A percentile compares a stretch with the other conserved stretches of the same genome.
Conservation (phyloP, 1,140 invertebrate genomes). For the Bombus balteatus region DNA sequence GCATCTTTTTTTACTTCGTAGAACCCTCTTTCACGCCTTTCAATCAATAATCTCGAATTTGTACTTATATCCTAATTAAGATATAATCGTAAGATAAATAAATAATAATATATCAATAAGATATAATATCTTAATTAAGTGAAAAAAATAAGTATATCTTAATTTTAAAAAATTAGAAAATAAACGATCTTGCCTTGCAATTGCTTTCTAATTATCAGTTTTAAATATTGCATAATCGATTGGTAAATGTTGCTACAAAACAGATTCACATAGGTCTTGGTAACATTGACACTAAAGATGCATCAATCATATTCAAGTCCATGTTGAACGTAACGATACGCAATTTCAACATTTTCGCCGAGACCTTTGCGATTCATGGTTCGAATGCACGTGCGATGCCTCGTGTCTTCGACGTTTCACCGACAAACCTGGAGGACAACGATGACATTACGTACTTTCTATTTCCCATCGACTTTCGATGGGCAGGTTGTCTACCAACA, state of each 20-base stretch:
- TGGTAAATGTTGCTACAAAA: too few species aligned
- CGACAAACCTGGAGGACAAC: constrained; percentile 35
- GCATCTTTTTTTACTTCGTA: background rate
- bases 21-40: background rate
- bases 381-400: constrained; percentile 24
- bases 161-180: background rate
- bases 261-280: background rate
- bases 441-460: constrained; percentile 40
- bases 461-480: constrained; percentile 44
- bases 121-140: background rate
- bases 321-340: background rate
- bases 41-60: too few species aligned
- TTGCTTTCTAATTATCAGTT: background rate
- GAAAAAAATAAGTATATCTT: background rate
- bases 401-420: constrained; percentile 25
- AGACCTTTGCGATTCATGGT: constrained; percentile 13
- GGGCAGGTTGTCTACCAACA: background rate
- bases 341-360: constrained; percentile 27
- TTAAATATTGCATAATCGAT: background rate
- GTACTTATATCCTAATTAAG: too few species aligned
- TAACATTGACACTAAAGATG: background rate
- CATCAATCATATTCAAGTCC: background rate
- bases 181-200: background rate
- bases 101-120: too few species aligned
- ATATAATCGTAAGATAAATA: too few species aligned